Conservation (phyloP, 2,888 invertebrate species). For the Hypomecis punctinalis region DNA sequence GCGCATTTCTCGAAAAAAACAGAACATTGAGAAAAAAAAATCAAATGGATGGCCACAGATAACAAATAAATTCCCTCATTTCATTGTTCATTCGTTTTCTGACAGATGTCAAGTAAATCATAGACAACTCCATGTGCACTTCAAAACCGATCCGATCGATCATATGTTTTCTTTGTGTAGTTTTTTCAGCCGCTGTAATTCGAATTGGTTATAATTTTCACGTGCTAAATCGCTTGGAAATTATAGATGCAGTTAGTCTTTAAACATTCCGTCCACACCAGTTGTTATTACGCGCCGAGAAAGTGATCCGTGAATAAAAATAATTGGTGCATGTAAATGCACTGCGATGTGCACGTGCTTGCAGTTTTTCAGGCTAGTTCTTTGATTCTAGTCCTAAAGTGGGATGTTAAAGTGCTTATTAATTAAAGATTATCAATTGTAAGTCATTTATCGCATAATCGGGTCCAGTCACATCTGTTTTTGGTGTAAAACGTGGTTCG, state of each 20-base stretch:
- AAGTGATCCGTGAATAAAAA: conserved; percentile 47
- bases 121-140: conserved; percentile 82
- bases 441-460: conserved; percentile 33
- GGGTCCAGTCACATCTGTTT: conserved; percentile 43
- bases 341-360: conserved; percentile 81
- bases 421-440: conserved; percentile 43
- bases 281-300: conserved; percentile 36
- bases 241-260: conserved; percentile 39
- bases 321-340: conserved; percentile 67
- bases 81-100: conserved; percentile 28
- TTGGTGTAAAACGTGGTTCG: conserved; percentile 56
- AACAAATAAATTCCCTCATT: background rate
- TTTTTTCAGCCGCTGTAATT: conserved; percentile 83
- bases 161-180: conserved; percentile 86
- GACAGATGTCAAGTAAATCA: conserved; percentile 60
- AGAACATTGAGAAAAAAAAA: no score
- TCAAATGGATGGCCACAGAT: conserved; percentile 7
- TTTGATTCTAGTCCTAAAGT: conserved; percentile 60
- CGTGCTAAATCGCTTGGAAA: conserved; percentile 51
- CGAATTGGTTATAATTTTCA: conserved; percentile 77
- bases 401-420: conserved; percentile 46
- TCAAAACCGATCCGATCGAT: conserved; percentile 80
- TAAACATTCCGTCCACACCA: conserved; percentile 39
- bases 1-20: no score
- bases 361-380: conserved; percentile 76